Conservation (phyloP, 2,888 invertebrate genomes). For the Theretra japonica region DNA sequence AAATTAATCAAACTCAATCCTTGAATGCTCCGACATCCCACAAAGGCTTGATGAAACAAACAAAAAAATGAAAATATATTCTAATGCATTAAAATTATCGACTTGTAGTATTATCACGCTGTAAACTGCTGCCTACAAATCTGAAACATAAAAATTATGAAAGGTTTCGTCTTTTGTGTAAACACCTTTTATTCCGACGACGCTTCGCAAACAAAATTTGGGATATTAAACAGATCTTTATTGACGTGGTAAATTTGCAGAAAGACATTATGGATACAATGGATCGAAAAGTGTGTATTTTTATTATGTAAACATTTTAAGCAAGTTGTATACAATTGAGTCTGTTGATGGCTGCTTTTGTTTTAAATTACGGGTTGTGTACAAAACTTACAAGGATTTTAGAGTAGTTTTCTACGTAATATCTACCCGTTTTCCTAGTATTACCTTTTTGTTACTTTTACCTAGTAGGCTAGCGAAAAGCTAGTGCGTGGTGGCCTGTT, state of each 20-base stretch:
- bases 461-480: too few relatives aligned
- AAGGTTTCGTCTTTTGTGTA: constrained; percentile 51
- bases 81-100: constrained; percentile 42
- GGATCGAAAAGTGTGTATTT: not conserved
- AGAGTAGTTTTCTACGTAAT: too few relatives aligned
- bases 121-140: constrained; percentile 58
- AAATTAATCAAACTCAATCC: not conserved
- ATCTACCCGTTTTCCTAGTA: too few relatives aligned
- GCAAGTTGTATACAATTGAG: too few relatives aligned
- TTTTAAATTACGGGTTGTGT: too few relatives aligned
- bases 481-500: too few relatives aligned
- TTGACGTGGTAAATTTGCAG: not conserved
- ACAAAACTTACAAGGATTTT: too few relatives aligned
- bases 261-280: not conserved
- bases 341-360: too few relatives aligned
- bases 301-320: too few relatives aligned
- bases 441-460: too few relatives aligned
- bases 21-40: constrained; percentile 58
- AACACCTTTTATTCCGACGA: constrained; percentile 44
- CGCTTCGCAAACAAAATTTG: constrained; percentile 45
- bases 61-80: constrained; percentile 44
- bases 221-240: not conserved
- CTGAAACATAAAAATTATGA: constrained; percentile 78
- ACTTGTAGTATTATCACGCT: constrained; percentile 47
- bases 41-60: constrained; percentile 45